phyloP scores from a whole-genome alignment of 2,113 vertebrate genomes.

The Atherinomorus stipes region DNA sequence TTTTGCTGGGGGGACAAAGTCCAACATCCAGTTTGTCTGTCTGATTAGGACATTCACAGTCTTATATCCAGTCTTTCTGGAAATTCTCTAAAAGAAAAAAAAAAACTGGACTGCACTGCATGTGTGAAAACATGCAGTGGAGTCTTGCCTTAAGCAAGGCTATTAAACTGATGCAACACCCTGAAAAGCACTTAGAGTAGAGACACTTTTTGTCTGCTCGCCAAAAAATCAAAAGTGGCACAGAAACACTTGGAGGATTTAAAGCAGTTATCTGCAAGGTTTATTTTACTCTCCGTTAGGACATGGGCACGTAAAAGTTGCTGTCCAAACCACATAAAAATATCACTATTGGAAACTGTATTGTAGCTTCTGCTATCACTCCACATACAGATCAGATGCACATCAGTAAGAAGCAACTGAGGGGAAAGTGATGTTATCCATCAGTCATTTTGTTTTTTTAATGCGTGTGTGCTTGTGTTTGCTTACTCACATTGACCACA shows the following conservation, averaged over 20 bases:
- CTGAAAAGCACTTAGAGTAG: background rate
- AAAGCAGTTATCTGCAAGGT: constrained; percentile 12
- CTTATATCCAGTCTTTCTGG: background rate
- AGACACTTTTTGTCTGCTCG: background rate
- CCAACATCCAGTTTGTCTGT: background rate
- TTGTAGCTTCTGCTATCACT: background rate
- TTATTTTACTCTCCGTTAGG: background rate
- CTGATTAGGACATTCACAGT: background rate
- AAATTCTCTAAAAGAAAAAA: background rate
- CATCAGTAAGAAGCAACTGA: constrained; percentile 3
- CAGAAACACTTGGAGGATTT: background rate
- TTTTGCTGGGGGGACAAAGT: too few relatives aligned
- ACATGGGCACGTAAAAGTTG: background rate
- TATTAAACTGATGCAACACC: constrained; percentile 8
- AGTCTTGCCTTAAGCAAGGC: background rate
- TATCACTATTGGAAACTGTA: constrained; percentile 1
- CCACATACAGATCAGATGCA: background rate
- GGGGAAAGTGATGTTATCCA: constrained; percentile 7
- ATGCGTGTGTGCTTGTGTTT: constrained; percentile 16
- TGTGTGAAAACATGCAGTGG: background rate
- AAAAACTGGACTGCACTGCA: too few relatives aligned
- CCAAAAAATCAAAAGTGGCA: background rate
- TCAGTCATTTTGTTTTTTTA: background rate
- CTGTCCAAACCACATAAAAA: constrained; percentile 22
- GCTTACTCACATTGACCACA: constrained; percentile 91